These are phyloP conservation scores for Perodicticus potto DNA, from an alignment of 2,797 vertebrate species.

Conservation along the genomic window DNA sequence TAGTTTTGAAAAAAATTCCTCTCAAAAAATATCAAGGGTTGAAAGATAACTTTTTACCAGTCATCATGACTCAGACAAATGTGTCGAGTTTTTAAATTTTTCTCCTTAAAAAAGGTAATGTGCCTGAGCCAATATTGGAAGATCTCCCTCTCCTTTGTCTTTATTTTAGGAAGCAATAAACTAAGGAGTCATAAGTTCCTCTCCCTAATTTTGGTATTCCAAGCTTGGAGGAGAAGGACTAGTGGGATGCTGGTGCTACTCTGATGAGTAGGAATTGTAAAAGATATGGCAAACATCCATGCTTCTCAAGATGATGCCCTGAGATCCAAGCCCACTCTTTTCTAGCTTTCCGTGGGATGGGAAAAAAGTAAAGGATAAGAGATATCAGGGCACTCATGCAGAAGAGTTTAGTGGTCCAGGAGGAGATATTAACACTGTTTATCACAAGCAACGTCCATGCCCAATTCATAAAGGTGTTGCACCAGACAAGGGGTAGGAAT, in stretches of 20 bases:
- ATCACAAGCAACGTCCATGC: background rate
- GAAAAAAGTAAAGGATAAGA: background rate
- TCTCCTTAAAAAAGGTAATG: constrained; percentile 50
- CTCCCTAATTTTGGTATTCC: background rate
- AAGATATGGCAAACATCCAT: background rate
- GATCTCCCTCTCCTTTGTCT: background rate
- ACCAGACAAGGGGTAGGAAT: background rate
- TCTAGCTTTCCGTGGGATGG: background rate
- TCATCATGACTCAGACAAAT: constrained; percentile 39
- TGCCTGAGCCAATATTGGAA: background rate
- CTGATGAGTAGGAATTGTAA: background rate
- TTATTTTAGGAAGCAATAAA: constrained; percentile 36
- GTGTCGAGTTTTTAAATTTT: background rate
- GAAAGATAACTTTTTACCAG: constrained; percentile 48
- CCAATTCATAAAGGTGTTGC: background rate
- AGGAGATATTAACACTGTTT: background rate
- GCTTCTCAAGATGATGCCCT: background rate
- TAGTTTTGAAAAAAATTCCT: background rate
- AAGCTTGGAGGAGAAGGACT: background rate
- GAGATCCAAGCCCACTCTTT: background rate
- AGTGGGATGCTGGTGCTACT: background rate
- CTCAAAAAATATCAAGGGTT: constrained; percentile 28
- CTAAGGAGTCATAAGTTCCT: background rate
- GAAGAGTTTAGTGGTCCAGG: background rate
- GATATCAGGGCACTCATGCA: background rate